phyloP scores from a whole-genome alignment of 2,113 vertebrate genomes.

The Dicrurus megarhynchus region DNA sequence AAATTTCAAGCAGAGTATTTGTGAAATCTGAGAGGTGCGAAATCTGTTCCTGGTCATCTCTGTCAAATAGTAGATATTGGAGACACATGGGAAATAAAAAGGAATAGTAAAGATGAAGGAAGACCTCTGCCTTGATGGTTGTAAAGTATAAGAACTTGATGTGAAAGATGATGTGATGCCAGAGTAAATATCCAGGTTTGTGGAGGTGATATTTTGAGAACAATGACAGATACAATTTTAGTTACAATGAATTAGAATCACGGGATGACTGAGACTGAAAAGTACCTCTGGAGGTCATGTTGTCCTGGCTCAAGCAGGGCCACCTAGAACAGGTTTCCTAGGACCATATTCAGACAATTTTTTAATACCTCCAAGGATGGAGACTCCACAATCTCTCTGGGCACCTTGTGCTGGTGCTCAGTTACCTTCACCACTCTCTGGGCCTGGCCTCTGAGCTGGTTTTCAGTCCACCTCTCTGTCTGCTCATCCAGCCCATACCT shows the following conservation, averaged over 20 bases:
- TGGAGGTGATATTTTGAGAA: not conserved
- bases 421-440: not conserved
- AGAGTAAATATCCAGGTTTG: not conserved
- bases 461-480: not conserved
- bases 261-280: not conserved
- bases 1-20: not conserved
- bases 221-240: not conserved
- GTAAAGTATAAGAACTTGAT: not conserved
- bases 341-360: not conserved
- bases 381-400: not conserved
- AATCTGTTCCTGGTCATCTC: not conserved
- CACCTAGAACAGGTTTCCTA: not conserved
- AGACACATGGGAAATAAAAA: not conserved
- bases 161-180: not conserved
- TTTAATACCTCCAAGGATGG: not conserved
- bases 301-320: not conserved
- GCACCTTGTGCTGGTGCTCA: accelerated
- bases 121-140: not conserved
- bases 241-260: not conserved
- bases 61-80: not conserved
- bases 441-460: not conserved
- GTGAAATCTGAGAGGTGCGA: not conserved
- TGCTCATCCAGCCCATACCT: not conserved
- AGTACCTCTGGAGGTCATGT: not conserved
- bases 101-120: not conserved